These are phyloP conservation scores for Adelosebastes latens DNA, from an alignment of 2,797 vertebrate species.

Conservation along the genomic window DNA sequence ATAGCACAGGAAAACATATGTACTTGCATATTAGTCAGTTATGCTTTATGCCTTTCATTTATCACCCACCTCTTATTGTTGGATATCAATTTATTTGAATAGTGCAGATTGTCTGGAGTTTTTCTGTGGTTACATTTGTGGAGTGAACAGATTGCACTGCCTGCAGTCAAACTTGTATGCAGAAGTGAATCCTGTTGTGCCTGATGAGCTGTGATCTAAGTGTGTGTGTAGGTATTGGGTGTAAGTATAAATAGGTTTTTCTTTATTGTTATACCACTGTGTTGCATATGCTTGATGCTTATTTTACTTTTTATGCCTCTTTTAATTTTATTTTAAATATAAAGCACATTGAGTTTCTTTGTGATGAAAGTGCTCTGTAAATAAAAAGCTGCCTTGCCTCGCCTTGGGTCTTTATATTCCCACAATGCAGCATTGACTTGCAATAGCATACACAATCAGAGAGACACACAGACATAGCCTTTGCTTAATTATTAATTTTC, in stretches of 20 bases:
- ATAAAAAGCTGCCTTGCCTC: background rate
- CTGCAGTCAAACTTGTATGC: constrained; percentile 13
- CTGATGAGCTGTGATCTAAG: background rate
- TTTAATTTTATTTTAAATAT: background rate
- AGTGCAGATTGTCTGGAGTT: background rate
- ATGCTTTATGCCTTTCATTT: background rate
- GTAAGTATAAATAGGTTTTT: background rate
- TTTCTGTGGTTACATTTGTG: background rate
- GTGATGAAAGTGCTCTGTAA: background rate
- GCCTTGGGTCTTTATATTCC: background rate
- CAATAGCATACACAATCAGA: background rate
- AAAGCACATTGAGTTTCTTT: background rate
- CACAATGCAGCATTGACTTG: background rate
- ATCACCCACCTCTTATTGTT: background rate
- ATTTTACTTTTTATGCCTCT: background rate
- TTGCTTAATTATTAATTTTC: constrained; percentile 34
- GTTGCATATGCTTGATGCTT: background rate
- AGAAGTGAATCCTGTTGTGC: background rate
- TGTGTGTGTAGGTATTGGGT: background rate
- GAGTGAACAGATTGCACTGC: background rate
- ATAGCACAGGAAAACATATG: background rate
- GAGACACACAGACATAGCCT: background rate
- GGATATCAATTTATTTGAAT: background rate
- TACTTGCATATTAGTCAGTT: background rate
- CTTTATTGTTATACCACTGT: background rate